phyloP scores from a whole-genome alignment of 1,140 invertebrate genomes.

The Scylla paramamosain region DNA sequence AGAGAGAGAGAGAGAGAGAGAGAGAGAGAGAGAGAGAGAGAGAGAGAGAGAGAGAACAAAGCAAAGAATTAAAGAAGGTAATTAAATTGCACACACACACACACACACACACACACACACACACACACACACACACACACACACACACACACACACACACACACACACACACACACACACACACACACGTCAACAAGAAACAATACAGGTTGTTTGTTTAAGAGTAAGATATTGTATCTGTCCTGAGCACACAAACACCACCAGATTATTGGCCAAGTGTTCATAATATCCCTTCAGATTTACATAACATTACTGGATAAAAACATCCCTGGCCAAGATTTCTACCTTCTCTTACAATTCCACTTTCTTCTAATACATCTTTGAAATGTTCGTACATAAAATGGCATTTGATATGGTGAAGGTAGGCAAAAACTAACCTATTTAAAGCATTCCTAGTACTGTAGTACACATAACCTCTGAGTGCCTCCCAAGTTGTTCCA shows the following conservation, averaged over 20 bases:
- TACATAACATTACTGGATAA: neutral
- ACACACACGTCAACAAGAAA: neutral
- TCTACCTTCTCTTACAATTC: neutral
- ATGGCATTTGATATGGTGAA: neutral
- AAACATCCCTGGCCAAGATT: neutral
- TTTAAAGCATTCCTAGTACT: neutral
- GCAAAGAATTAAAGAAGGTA: too few species aligned
- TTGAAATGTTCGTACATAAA: neutral
- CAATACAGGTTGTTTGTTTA: neutral
- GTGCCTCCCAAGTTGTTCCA: neutral
- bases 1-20: too few species aligned
- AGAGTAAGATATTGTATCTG: neutral
- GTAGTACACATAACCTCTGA: neutral
- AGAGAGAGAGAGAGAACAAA: too few species aligned
- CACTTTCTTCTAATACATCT: neutral
- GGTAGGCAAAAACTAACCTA: neutral
- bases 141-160: slow-evolving; percentile 21
- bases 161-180: neutral
- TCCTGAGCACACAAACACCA: neutral
- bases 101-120: neutral
- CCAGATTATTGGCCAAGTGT: neutral
- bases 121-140: neutral
- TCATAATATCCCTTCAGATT: neutral
- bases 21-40: too few species aligned
- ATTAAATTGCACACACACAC: neutral